Conservation (phyloP, 2,113 vertebrate species). For the Strix aluco region DNA sequence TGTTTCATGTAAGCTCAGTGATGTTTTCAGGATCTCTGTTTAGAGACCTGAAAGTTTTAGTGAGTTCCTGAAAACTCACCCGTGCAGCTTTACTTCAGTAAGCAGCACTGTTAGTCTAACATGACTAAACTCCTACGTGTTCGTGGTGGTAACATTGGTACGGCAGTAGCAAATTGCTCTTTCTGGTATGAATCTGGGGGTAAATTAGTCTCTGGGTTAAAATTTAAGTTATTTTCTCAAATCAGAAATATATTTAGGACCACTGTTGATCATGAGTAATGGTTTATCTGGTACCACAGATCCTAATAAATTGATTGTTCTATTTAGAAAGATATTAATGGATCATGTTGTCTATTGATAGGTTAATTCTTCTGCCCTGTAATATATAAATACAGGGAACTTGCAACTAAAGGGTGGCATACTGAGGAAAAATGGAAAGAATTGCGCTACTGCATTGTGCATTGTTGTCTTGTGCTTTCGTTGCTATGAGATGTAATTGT, state of each 20-base stretch:
- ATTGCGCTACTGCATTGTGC: background rate
- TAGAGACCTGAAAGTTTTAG: background rate
- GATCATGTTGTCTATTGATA: background rate
- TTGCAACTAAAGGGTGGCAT: background rate
- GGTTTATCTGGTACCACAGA: background rate
- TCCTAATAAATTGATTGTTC: background rate
- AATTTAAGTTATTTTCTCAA: background rate
- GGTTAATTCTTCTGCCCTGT: background rate
- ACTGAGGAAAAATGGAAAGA: conserved; percentile 4
- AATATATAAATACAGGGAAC: background rate
- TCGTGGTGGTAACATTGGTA: background rate
- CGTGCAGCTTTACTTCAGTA: background rate
- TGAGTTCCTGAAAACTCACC: background rate
- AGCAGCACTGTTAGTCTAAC: background rate
- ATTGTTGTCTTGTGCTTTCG: background rate
- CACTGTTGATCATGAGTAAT: background rate
- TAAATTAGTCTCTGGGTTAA: background rate
- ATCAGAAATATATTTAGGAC: background rate
- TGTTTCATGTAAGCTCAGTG: background rate
- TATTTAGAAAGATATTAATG: background rate
- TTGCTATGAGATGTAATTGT: conserved; percentile 24
- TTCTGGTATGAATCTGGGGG: background rate
- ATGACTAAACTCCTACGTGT: background rate
- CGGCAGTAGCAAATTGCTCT: background rate
- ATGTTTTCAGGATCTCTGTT: background rate